phyloP scores from a whole-genome alignment of 2,797 vertebrate genomes.

The Varecia variegata region DNA sequence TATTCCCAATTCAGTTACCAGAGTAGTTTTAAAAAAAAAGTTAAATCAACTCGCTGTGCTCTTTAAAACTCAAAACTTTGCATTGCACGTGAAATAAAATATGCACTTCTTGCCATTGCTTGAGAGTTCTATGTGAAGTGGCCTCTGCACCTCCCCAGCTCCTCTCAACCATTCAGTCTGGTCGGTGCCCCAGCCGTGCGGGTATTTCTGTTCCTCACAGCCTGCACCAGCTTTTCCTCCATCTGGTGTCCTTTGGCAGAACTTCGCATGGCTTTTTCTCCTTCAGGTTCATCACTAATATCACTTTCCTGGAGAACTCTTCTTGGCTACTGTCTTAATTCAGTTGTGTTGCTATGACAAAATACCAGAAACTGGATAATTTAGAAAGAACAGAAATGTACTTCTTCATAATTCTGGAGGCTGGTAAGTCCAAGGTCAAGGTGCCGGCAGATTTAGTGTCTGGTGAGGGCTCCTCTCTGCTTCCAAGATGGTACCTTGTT shows the following conservation, averaged over 20 bases:
- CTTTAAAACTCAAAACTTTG: background rate
- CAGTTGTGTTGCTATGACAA: background rate
- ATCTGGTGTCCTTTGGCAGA: background rate
- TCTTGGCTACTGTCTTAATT: background rate
- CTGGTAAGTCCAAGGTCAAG: background rate
- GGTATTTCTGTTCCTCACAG: background rate
- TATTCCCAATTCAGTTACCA: background rate
- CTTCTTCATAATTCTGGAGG: background rate
- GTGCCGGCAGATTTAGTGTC: background rate
- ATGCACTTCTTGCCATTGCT: background rate
- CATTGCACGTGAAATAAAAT: background rate
- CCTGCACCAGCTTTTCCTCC: background rate
- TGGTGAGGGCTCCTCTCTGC: background rate
- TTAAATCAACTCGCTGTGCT: background rate
- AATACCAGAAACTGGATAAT: background rate
- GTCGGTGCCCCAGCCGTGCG: background rate
- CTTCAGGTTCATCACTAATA: background rate
- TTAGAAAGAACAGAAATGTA: background rate
- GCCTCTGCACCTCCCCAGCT: background rate
- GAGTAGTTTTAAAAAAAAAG: background rate
- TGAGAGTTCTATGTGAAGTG: background rate
- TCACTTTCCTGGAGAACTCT: background rate
- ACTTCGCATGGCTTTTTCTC: background rate
- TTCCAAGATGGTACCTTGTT: background rate
- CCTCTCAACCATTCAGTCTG: background rate